Evolutionary conservation across 2,888 invertebrate genomes (phyloP).

Genomic region (Lasioglossum calceatum): DNA sequence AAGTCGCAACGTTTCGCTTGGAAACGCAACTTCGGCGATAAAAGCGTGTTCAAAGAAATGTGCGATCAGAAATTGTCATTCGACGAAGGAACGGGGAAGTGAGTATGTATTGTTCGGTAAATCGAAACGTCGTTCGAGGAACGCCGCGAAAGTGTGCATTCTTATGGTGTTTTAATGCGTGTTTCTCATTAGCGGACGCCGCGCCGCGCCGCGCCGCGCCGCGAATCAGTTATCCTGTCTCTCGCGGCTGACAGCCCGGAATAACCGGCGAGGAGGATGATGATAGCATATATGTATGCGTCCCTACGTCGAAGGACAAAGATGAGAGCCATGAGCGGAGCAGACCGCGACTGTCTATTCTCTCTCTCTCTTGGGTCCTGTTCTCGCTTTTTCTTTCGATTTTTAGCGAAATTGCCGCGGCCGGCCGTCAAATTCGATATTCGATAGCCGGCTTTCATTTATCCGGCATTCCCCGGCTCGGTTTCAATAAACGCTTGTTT

Average conservation of each 20-base stretch:
- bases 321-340: neutral
- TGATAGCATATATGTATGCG: neutral
- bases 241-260: constrained; percentile 23
- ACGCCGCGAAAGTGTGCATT: constrained; percentile 31
- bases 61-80: constrained; percentile 32
- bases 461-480: constrained; percentile 8
- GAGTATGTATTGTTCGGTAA: constrained; percentile 51
- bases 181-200: constrained; percentile 50
- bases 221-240: constrained; percentile 35
- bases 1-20: neutral
- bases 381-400: neutral
- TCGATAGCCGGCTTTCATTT: constrained; percentile 26
- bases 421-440: constrained; percentile 35
- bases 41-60: neutral
- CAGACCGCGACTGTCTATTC: neutral
- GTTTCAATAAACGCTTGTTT: constrained; percentile 15
- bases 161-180: constrained; percentile 34
- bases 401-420: constrained; percentile 31
- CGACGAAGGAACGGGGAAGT: constrained; percentile 34
- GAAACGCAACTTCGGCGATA: neutral
- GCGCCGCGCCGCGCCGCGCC: constrained; percentile 5
- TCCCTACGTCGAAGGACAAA: neutral
- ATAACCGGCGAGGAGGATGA: constrained; percentile 17
- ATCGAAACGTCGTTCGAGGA: constrained; percentile 59
- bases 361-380: neutral